Conservation (phyloP, 1,140 invertebrate species). For the Drosophila micromelanica region DNA sequence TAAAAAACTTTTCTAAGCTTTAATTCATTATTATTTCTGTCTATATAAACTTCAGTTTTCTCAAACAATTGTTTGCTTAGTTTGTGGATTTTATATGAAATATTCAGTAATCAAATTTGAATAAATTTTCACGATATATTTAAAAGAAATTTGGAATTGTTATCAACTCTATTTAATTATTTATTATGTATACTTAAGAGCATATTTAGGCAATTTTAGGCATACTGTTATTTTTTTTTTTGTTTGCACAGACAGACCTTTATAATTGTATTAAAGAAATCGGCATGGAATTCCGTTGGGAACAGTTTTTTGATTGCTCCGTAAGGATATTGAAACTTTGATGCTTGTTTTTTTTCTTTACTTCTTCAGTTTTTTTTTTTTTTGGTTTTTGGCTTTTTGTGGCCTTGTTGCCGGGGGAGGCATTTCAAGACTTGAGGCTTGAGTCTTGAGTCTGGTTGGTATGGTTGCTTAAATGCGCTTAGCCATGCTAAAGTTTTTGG, state of each 20-base stretch:
- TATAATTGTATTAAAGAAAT: constrained; percentile 8
- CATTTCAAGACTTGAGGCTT: constrained; percentile 38
- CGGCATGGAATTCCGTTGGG: constrained; percentile 16
- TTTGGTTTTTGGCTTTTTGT: constrained; percentile 12
- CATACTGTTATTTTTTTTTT: background rate
- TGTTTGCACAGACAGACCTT: background rate
- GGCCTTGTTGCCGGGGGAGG: constrained; percentile 22
- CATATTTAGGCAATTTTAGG: background rate
- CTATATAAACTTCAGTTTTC: too few species aligned
- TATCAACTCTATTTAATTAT: background rate
- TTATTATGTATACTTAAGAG: background rate
- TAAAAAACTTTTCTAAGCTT: too few species aligned
- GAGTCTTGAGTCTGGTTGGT: constrained; percentile 5
- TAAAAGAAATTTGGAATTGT: background rate
- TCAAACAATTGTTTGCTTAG: too few species aligned
- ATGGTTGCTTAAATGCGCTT: constrained; percentile 41
- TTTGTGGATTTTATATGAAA: too few species aligned
- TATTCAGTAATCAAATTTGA: background rate
- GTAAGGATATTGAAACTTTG: constrained; percentile 40
- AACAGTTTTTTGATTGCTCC: constrained; percentile 36
- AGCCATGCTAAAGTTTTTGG: constrained; percentile 38
- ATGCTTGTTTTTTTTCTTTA: background rate
- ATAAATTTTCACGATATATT: too few species aligned
- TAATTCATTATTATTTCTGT: too few species aligned
- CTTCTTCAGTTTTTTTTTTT: background rate